Conservation (phyloP, 2,888 invertebrate genomes). For the Latrodectus elegans region DNA sequence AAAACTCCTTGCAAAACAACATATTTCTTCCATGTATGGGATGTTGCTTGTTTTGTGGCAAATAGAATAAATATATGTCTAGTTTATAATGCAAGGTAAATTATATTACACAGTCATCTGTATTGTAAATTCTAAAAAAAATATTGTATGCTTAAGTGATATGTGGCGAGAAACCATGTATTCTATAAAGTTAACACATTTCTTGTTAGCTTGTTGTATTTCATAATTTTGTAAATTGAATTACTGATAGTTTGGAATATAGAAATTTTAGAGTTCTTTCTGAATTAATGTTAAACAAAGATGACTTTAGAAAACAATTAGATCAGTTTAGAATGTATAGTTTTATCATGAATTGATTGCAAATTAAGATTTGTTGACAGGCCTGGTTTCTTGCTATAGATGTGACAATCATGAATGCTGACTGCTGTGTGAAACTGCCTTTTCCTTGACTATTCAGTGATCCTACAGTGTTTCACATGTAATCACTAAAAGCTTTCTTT, state of each 20-base stretch:
- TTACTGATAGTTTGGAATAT: constrained; percentile 8
- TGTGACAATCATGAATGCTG: constrained; percentile 66
- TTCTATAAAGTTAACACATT: neutral
- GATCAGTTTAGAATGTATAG: constrained; percentile 40
- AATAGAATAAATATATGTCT: constrained; percentile 57
- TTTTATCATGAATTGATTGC: constrained; percentile 49
- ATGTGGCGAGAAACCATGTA: neutral
- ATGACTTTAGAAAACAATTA: constrained; percentile 38
- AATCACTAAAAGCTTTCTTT: constrained; percentile 39
- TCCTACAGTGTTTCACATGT: constrained; percentile 31
- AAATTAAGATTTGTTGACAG: constrained; percentile 40
- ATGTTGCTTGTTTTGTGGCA: constrained; percentile 66
- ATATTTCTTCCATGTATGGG: constrained; percentile 59
- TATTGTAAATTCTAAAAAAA: constrained; percentile 39
- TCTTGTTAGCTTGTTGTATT: neutral
- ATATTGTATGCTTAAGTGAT: neutral
- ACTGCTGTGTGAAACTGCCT: constrained; percentile 32
- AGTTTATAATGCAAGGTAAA: constrained; percentile 19
- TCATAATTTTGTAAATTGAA: constrained; percentile 4
- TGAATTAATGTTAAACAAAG: constrained; percentile 23
- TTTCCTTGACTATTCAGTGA: constrained; percentile 11
- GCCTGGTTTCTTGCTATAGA: constrained; percentile 60
- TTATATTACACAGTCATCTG: neutral
- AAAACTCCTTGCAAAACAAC: constrained; percentile 28
- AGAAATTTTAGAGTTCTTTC: constrained; percentile 41